phyloP scores from a whole-genome alignment of 2,113 vertebrate species.

The Xenus cinereus region DNA sequence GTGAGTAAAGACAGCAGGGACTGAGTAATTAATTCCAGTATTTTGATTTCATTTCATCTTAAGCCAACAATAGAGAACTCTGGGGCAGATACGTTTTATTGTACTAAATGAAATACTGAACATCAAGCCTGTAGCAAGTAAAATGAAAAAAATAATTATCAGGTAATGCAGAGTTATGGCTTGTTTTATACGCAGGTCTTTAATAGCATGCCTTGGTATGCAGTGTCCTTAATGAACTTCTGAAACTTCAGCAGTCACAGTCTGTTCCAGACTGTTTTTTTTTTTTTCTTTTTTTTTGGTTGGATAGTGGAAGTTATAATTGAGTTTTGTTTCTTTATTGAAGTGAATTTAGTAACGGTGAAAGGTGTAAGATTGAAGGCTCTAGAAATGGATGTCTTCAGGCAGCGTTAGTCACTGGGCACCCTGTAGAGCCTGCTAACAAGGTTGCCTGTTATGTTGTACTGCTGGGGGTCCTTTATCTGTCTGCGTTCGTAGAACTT shows the following conservation, averaged over 20 bases:
- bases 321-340: constrained; percentile 2
- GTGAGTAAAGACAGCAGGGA: not conserved
- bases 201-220: not conserved
- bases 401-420: not conserved
- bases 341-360: not conserved
- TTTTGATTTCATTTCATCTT: constrained; percentile 58
- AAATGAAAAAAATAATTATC: not conserved
- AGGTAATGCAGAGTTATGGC: not conserved
- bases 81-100: not conserved
- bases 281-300: not conserved
- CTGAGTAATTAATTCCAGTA: constrained; percentile 31
- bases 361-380: not conserved
- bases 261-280: not conserved
- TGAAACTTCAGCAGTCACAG: not conserved
- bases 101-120: constrained; percentile 19
- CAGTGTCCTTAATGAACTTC: constrained; percentile 8
- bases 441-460: not conserved
- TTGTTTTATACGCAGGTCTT: not conserved
- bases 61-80: constrained; percentile 28
- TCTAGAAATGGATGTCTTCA: not conserved
- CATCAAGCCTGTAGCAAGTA: constrained; percentile 3
- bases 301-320: not conserved
- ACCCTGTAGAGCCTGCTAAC: not conserved
- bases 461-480: not conserved
- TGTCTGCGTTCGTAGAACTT: not conserved